Base-by-base conservation (phyloP, 2,888 invertebrate genomes). In the Glyphotaelius pellucidus region DNA sequence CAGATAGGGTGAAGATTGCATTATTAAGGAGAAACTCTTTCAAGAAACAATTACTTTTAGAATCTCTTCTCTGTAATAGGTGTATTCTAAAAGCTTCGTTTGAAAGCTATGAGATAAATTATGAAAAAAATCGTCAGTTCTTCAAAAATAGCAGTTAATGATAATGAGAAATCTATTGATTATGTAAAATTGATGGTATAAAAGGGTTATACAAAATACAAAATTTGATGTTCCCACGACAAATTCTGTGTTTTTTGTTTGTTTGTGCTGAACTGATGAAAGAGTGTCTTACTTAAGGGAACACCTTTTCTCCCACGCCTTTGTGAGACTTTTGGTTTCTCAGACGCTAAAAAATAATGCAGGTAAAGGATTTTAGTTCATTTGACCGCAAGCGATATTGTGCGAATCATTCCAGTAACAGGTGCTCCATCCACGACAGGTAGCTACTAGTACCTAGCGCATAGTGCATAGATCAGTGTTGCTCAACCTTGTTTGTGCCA, bases 261-360 rank as follows among this genome's bases (percentile, higher is more conserved):
- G 80, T 80, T 80, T 84, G 84, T 38, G 84, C 9, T 7, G 11
- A 19, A 7, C 14, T 31, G 4, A 32, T 84, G 84, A 84, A 84
- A 12, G 81, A 81, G 32, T 84, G 84, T 38, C 84, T 84, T 84
- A 84, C 32, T 84, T 86, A 31, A 9, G 15, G 38, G 47, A 86
- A 89, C 89, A 89, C 80, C 89, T 79, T 89, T 89, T 89, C 88
- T 89, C 89, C 89, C 89, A 89, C 89, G 89, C 80, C 89, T 67
- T 35, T 32, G 30, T 42, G 32, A 79, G 31, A 42, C 15, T 32
- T 67, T 79, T 25, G 35, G 67, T 79, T 89, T 80, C 67, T 38
- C 79, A 86, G 89, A 67, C 30, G 30, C 32, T 89, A 79, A 79
- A 89, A 80, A 89, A 80, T 19, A 30, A 42, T 67, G 25, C 31